Evolutionary conservation across 1,140 invertebrate genomes (phyloP).

Genomic region (Asobara japonica): DNA sequence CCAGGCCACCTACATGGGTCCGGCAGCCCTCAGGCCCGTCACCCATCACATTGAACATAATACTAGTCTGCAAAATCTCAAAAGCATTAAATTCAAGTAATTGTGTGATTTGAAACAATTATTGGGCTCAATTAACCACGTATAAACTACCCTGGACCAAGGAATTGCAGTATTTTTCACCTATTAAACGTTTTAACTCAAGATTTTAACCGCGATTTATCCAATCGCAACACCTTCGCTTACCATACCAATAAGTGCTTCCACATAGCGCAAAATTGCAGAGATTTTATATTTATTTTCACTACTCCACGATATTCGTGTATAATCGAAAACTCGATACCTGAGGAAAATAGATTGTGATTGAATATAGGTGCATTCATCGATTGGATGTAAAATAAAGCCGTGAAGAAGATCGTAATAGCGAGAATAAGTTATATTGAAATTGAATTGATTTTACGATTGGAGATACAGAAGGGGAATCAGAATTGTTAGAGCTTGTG

Average conservation of each 20-base stretch:
- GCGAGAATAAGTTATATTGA: no score
- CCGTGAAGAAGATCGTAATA: no score
- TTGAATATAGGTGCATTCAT: not conserved
- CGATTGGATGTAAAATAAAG: no score
- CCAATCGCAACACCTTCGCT: no score
- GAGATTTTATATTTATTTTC: not conserved
- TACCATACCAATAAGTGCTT: constrained; percentile 6
- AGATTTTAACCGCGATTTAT: no score
- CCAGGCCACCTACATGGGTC: constrained; percentile 57
- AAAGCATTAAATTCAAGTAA: constrained; percentile 59
- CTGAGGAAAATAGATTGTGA: not conserved
- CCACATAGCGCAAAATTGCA: not conserved
- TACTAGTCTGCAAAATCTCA: constrained; percentile 53
- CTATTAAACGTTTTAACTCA: not conserved
- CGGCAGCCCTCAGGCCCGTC: constrained; percentile 48
- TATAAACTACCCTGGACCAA: not conserved
- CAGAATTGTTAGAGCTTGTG: no score
- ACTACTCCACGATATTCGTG: not conserved
- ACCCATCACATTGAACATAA: constrained; percentile 52
- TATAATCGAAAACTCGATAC: not conserved
- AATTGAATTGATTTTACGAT: no score
- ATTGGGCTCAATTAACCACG: not conserved
- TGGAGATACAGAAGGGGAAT: no score
- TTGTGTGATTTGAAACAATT: constrained; percentile 18
- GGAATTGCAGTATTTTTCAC: not conserved